Percentiles rank a stretch among this genome's conserved stretches.
Evolutionary conservation across 2,888 invertebrate species (phyloP).

Genomic region (Hartigia nigra): DNA sequence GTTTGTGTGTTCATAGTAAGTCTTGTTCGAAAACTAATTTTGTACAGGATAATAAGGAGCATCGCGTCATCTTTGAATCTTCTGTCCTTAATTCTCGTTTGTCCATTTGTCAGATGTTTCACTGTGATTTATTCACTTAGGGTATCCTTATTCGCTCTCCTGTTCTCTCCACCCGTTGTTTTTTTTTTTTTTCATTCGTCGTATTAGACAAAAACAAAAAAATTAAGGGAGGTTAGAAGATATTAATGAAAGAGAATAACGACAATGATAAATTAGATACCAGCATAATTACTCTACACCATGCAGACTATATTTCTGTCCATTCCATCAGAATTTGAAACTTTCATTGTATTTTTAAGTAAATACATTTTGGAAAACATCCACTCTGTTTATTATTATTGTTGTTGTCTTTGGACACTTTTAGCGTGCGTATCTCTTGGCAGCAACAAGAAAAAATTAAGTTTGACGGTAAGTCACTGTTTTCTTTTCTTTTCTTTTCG

Average conservation of each 20-base stretch:
- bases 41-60: constrained; percentile 47
- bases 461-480: background rate
- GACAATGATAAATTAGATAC: constrained; percentile 21
- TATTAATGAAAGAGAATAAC: background rate
- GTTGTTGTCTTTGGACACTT: background rate
- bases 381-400: background rate
- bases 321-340: constrained; percentile 55
- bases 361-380: constrained; percentile 56
- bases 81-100: constrained; percentile 3
- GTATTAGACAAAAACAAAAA: background rate
- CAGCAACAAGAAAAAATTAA: background rate
- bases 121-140: background rate
- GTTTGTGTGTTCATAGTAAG: constrained; percentile 49
- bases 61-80: constrained; percentile 40
- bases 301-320: constrained; percentile 50
- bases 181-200: background rate
- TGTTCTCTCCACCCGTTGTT: background rate
- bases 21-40: constrained; percentile 48
- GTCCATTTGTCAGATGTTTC: background rate
- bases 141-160: background rate
- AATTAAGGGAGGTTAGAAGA: background rate
- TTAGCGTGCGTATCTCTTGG: background rate
- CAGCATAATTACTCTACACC: constrained; percentile 12
- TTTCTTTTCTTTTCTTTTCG: background rate
- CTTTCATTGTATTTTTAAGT: constrained; percentile 58